These are phyloP conservation scores for Brachionichthys hirsutus DNA, from an alignment of 2,113 vertebrate species.

Conservation along the genomic window DNA sequence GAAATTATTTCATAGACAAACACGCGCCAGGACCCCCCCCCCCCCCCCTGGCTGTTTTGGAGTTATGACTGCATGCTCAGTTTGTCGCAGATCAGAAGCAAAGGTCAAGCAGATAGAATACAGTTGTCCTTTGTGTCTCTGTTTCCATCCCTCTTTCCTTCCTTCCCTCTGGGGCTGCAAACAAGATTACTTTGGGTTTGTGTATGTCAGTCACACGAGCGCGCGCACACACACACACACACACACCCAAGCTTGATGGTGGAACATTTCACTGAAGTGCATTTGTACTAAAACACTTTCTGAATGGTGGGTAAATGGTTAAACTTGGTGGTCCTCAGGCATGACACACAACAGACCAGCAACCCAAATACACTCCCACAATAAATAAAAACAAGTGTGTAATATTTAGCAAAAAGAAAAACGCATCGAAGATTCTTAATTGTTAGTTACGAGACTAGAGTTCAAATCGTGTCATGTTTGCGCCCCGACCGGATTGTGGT, in stretches of 20 bases:
- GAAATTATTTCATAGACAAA: slow-evolving; percentile 36
- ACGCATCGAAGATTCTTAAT: too few species aligned
- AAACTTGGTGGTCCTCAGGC: too few species aligned
- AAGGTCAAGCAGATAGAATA: slow-evolving; percentile 51
- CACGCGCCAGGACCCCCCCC: slow-evolving; percentile 5
- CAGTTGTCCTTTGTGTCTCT: slow-evolving; percentile 59
- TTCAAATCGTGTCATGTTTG: too few species aligned
- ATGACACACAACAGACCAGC: too few species aligned
- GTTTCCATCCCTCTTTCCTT: slow-evolving; percentile 43
- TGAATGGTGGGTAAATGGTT: not conserved
- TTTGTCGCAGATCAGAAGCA: slow-evolving; percentile 47
- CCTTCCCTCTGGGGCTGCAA: slow-evolving; percentile 26
- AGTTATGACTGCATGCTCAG: slow-evolving; percentile 37
- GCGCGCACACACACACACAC: not conserved
- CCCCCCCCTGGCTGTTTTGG: slow-evolving; percentile 38
- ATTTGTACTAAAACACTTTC: slow-evolving; percentile 4
- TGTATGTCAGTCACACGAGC: slow-evolving; percentile 12
- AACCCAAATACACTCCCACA: too few species aligned
- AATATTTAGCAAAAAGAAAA: too few species aligned
- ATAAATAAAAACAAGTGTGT: too few species aligned
- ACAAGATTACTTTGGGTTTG: slow-evolving; percentile 36
- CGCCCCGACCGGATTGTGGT: too few species aligned
- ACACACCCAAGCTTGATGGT: slow-evolving; percentile 4
- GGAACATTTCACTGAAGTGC: slow-evolving; percentile 16
- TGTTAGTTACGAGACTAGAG: too few species aligned